Evolutionary conservation across 64 coral and sea anemone genomes (phyloP), one percentile per base, ranked within the genome.

Genomic region (Exaiptasia diaphana): DNA sequence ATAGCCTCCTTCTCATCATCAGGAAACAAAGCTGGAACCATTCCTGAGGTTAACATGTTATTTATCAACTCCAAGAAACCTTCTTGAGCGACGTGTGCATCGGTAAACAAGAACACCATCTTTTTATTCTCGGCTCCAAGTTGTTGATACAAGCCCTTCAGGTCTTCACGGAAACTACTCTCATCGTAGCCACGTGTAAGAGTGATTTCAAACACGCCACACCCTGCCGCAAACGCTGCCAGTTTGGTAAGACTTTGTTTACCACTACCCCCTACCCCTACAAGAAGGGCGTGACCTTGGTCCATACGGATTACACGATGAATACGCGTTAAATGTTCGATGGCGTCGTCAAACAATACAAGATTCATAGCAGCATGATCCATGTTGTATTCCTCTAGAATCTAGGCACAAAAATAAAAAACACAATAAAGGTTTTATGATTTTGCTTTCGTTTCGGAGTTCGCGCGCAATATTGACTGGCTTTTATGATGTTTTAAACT

Each of bases 251-350:
- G 54, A 73, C 90, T 93, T 68, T 99, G 95, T 69, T 99, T 99
- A 24, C 95, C 95, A 37, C 95, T 99, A 5, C 95, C 95, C 8
- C 95, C 95, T 33, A 99, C 95, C 6, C 95, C 95, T 14, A 99
- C 95, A 0, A 99, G 81, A 1, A 99, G 78, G 25, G 95, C 95
- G 48, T 99, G 95, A 14, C 95, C 95, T 75, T 99, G 90, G 54
- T 92, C 90, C 95, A 99, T 99, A 41, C 95, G 95, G 71, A 99
- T 93, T 39, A 99, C 95, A 27, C 95, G 95, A 38, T 99, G 95
- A 49, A 99, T 82, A 50, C 95, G 85, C 46, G 95, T 99, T 26
- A 99, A 68, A 75, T 99, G 95, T 30, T 99, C 95, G 23, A 99
- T 85, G 33, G 95, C 95, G 80, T 99, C 95, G 80, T 99, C 95